Evolutionary conservation across 2,113 vertebrate species (phyloP).

Genomic region (Thalassarche chlororhynchos): DNA sequence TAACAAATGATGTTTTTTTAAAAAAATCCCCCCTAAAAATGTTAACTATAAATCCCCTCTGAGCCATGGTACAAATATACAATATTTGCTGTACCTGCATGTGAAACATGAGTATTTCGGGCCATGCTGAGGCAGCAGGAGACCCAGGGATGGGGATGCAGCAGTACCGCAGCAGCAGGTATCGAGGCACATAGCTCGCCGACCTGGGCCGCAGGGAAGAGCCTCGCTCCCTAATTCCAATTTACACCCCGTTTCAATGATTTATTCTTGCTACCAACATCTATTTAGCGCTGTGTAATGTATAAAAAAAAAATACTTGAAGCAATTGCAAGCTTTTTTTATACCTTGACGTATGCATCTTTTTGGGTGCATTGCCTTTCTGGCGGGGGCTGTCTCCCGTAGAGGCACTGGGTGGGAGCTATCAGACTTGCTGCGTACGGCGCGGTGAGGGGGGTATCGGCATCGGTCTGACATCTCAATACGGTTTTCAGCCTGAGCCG

Average conservation of each 20-base stretch:
- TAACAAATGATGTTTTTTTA: not conserved
- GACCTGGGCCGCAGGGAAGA: not conserved
- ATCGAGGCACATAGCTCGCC: rapidly evolving
- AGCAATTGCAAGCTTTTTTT: not conserved
- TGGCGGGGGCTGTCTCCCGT: rapidly evolving
- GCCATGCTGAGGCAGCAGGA: not conserved
- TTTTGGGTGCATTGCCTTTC: not conserved
- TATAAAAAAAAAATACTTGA: too few relatives aligned
- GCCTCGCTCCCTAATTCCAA: not conserved
- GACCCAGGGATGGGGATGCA: not conserved
- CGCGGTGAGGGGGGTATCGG: not conserved
- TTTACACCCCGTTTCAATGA: not conserved
- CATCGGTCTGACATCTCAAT: not conserved
- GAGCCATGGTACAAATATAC: not conserved
- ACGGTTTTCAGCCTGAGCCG: not conserved
- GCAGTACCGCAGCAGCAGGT: not conserved
- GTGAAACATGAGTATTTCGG: not conserved
- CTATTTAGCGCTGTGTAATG: not conserved
- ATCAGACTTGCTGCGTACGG: not conserved
- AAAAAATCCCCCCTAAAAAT: not conserved
- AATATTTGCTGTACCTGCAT: not conserved
- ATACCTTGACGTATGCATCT: too few relatives aligned
- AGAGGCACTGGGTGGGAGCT: not conserved
- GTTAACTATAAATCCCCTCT: not conserved
- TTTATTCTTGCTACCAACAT: not conserved